These are phyloP conservation scores for Heterocephalus glaber DNA, from an alignment of 2,113 vertebrate species.

Conservation along the genomic window DNA sequence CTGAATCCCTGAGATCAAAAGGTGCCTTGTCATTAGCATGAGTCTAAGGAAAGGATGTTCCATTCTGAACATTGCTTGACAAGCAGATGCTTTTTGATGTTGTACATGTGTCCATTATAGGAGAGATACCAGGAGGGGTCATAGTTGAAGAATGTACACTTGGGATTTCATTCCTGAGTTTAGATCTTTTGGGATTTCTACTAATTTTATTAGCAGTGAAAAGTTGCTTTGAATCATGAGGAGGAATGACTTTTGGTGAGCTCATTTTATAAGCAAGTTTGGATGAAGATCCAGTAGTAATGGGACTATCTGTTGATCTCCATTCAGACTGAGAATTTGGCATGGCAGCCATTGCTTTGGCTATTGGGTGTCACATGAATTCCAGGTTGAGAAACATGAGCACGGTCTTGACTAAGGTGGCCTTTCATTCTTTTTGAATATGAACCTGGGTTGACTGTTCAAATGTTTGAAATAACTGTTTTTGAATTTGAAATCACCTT, in stretches of 20 bases:
- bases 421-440: background rate
- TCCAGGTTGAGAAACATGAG: background rate
- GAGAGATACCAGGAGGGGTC: background rate
- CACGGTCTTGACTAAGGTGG: background rate
- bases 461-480: constrained; percentile 45
- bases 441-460: background rate
- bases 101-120: background rate
- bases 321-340: background rate
- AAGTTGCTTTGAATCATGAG: background rate
- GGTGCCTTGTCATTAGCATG: background rate
- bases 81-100: background rate
- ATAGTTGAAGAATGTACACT: background rate
- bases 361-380: accelerated
- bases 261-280: background rate
- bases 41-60: background rate
- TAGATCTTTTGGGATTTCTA: background rate
- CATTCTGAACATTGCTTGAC: background rate
- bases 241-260: too few relatives aligned
- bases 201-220: background rate
- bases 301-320: too few relatives aligned
- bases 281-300: background rate
- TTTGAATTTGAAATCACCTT: constrained; percentile 26
- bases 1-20: background rate
- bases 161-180: background rate
- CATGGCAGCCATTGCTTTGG: accelerated